These are phyloP conservation scores for Anarsia innoxiella DNA, from an alignment of 2,888 invertebrate genomes.

Conservation along the genomic window DNA sequence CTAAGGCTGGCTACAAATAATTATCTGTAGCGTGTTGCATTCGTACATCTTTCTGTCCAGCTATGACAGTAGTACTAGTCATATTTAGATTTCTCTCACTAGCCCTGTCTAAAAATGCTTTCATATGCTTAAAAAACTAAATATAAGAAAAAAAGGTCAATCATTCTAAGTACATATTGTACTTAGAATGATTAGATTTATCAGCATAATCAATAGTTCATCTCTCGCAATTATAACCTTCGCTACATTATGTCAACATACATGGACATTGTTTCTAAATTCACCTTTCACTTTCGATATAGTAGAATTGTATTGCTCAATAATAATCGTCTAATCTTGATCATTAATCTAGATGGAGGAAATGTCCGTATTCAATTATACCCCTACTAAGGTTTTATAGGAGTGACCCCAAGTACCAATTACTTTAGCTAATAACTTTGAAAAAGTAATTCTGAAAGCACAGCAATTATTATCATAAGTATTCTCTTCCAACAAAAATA, in stretches of 20 bases:
- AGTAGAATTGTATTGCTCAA: constrained; percentile 35
- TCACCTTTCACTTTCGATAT: constrained; percentile 50
- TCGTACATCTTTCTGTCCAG: neutral
- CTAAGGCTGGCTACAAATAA: constrained; percentile 18
- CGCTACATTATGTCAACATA: constrained; percentile 28
- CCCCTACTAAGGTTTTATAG: constrained; percentile 19
- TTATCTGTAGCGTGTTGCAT: constrained; percentile 6
- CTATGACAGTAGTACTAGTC: neutral
- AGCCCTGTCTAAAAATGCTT: no score
- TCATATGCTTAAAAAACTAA: no score
- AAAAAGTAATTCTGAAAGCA: no score
- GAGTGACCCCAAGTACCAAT: no score
- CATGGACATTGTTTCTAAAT: constrained; percentile 29
- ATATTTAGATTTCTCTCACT: no score
- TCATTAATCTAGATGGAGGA: constrained; percentile 41
- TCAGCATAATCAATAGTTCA: no score
- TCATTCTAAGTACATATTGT: no score
- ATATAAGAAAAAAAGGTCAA: no score
- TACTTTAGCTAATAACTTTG: no score
- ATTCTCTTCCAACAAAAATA: no score
- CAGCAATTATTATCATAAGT: no score
- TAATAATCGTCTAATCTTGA: constrained; percentile 50
- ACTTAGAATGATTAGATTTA: no score
- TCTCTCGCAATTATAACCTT: constrained; percentile 22
- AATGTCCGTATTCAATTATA: constrained; percentile 18